Percentiles rank a stretch among this genome's conserved stretches.
Evolutionary conservation across 2,888 invertebrate genomes (phyloP).

Genomic region (Pelosia muscerda): DNA sequence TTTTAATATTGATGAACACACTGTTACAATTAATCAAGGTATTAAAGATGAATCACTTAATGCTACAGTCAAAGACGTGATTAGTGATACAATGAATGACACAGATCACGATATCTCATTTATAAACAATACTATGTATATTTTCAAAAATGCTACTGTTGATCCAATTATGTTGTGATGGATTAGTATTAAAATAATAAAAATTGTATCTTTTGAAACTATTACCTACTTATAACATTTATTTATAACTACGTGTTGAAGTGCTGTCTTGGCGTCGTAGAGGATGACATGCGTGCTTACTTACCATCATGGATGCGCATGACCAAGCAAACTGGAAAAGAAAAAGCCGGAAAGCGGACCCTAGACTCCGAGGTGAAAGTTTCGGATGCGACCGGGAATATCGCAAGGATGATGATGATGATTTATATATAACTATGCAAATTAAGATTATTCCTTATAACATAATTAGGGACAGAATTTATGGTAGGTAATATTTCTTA

Average conservation of each 20-base stretch:
- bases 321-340: no score
- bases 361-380: no score
- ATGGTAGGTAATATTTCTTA: no score
- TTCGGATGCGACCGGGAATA: no score
- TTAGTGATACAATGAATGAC: not conserved
- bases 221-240: not conserved
- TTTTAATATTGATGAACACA: constrained; percentile 11
- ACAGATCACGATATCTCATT: not conserved
- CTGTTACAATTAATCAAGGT: not conserved
- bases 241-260: not conserved
- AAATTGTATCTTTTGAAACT: not conserved
- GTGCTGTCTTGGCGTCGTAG: no score
- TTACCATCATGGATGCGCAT: no score
- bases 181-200: not conserved
- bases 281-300: no score
- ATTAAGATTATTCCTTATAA: no score
- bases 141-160: not conserved
- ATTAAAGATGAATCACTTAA: constrained; percentile 1
- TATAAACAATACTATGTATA: not conserved
- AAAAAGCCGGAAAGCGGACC: no score
- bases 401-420: no score
- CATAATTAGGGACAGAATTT: no score
- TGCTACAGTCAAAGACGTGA: not conserved
- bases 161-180: not conserved
- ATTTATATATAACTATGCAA: not conserved